A percentile compares a stretch with the other conserved stretches of the same genome.
phyloP scores from a whole-genome alignment of 2,888 invertebrate species.

The Andrena chrysosceles region DNA sequence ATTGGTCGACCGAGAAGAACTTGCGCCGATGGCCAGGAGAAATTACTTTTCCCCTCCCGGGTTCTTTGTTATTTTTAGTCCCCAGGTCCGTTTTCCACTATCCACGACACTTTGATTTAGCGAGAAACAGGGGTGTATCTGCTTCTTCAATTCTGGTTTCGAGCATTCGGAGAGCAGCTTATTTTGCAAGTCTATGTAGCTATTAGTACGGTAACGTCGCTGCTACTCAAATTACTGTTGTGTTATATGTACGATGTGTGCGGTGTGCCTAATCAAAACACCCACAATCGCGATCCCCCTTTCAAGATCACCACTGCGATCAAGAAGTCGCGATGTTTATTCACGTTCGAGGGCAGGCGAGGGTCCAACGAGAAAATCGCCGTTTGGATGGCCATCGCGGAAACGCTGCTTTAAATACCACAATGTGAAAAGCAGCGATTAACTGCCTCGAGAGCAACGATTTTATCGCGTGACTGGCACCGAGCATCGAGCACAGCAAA shows the following conservation, averaged over 20 bases:
- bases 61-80: conserved; percentile 49
- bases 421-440: conserved; percentile 27
- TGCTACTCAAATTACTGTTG: too few relatives aligned
- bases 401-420: conserved; percentile 33
- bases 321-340: not conserved
- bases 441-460: conserved; percentile 18
- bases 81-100: conserved; percentile 14
- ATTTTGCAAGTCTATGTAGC: not conserved
- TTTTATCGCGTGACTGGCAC: conserved; percentile 55
- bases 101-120: not conserved
- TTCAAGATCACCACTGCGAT: not conserved
- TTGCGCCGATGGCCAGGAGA: conserved; percentile 48
- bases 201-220: not conserved
- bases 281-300: not conserved
- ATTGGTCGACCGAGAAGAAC: conserved; percentile 19
- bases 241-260: not conserved
- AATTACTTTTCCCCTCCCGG: conserved; percentile 49
- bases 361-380: conserved; percentile 4
- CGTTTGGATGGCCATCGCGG: conserved; percentile 8
- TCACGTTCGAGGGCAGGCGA: not conserved
- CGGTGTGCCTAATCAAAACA: not conserved
- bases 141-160: not conserved
- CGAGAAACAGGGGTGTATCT: not conserved
- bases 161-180: not conserved
- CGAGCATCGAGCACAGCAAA: conserved; percentile 23